These are phyloP conservation scores for Calosoma granatense DNA, from an alignment of 1,140 invertebrate species.

Conservation along the genomic window DNA sequence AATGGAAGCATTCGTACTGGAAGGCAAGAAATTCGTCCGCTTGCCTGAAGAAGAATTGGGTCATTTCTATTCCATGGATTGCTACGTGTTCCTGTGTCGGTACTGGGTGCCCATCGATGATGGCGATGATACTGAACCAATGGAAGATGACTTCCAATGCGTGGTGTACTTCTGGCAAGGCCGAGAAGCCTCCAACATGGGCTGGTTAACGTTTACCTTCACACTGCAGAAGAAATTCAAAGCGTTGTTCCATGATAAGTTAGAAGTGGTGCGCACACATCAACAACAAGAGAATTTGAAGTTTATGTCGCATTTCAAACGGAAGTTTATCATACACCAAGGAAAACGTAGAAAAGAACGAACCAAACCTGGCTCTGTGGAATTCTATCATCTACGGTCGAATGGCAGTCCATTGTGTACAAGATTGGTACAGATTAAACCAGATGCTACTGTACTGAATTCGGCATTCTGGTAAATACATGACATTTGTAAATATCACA, in stretches of 20 bases:
- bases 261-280: constrained; percentile 95
- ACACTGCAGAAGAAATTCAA: constrained; percentile 97
- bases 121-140: constrained; percentile 51
- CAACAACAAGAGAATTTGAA: constrained; percentile 99
- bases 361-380: constrained; percentile 54
- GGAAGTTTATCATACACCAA: constrained; percentile 87
- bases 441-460: constrained; percentile 69
- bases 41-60: constrained; percentile 92
- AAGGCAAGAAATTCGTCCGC: constrained; percentile 93
- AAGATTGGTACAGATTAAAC: constrained; percentile 80
- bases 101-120: constrained; percentile 74
- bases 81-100: constrained; percentile 95
- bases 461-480: constrained; percentile 68
- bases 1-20: constrained; percentile 97
- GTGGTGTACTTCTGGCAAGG: constrained; percentile 99
- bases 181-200: constrained; percentile 94
- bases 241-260: constrained; percentile 83
- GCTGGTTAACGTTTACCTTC: constrained; percentile 98
- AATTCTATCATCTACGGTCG: constrained; percentile 91
- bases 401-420: constrained; percentile 93
- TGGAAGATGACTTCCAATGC: constrained; percentile 86
- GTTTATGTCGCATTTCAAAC: constrained; percentile 96
- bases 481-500: constrained; percentile 11
- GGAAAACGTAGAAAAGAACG: constrained; percentile 66
- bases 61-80: constrained; percentile 88